Evolutionary conservation across 2,888 invertebrate species (phyloP), one percentile per base, ranked within the genome.

Genomic region (Eupeodes luniger): DNA sequence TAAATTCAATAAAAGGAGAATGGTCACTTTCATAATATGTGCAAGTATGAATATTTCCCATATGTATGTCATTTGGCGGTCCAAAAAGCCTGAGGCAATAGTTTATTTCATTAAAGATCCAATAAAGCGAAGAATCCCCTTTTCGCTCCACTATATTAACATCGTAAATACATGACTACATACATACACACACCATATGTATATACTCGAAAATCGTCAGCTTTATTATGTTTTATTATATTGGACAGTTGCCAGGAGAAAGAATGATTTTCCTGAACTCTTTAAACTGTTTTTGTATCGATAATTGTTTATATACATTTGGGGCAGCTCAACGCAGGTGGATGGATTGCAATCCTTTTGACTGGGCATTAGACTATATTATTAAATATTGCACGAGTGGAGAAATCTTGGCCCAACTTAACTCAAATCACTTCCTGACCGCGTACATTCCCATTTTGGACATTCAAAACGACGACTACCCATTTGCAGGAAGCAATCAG

Each of bases 401-500:
- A 85, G 9, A 3, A 27, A 27, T 27, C 47, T 64, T 5, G 16
- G 49, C 64, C 9, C 19, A 10, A 14, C 47, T 49, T 47, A 62
- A 70, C 44, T 85, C 27, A 27, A 27, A 27, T 53, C 69, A 64
- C 70, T 85, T 85, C 85, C 81, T 85, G 75, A 78, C 78, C 78
- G 47, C 78, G 47, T 9, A 75, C 81, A 88, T 81, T 81, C 72
- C 72, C 67, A 77, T 57, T 69, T 74, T 85, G 84, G 81, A 85
- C 80, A 85, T 84, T 74, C 76, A 77, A 84, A 88, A 74, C 77
- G 16, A 69, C 9, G 16, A 10, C 44, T 10, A 64, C 6, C 55
- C 16, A 70, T n/a, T n/a, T n/a, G 80, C 83, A 81, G 81, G 85
- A 85, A 81, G 78, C 85, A 78, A 85, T 88, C 85, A 81, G 64